phyloP scores from a whole-genome alignment of 30 jellyfish, hydroid and myxozoan species.

The Aurelia coerulea region DNA sequence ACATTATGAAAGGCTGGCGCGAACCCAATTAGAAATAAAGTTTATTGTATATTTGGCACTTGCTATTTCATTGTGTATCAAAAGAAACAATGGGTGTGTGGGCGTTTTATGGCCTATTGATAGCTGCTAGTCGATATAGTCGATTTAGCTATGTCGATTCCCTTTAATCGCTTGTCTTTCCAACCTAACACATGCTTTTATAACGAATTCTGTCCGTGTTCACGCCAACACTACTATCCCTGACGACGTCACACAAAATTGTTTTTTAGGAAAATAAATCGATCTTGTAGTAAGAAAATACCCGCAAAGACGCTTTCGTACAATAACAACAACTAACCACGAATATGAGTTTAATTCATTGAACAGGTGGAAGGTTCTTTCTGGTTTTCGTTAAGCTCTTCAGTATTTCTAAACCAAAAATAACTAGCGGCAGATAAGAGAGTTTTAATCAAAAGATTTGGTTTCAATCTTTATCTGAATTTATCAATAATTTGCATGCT shows the following conservation, averaged over 20 bases:
- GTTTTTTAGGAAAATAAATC: slow-evolving; percentile 1
- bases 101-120: no score
- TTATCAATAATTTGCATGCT: not conserved
- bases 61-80: no score
- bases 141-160: no score
- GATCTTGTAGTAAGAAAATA: not conserved
- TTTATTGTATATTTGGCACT: no score
- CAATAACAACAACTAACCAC: slow-evolving; percentile 35
- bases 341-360: not conserved
- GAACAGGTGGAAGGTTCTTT: slow-evolving; percentile 47
- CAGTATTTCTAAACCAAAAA: not conserved
- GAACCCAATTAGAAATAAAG: no score
- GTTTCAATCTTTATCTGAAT: not conserved
- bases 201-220: not conserved
- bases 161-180: no score
- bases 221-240: no score
- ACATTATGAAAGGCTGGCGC: no score
- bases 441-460: slow-evolving; percentile 1
- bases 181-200: no score
- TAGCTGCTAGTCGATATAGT: no score
- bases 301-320: slow-evolving; percentile 29
- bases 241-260: not conserved
- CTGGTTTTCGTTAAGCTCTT: not conserved
- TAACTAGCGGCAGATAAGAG: slow-evolving; percentile 12
- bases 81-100: no score